Evolutionary conservation across 2,888 invertebrate species (phyloP), one percentile per base, ranked within the genome.

Genomic region (Trilocha varians): DNA sequence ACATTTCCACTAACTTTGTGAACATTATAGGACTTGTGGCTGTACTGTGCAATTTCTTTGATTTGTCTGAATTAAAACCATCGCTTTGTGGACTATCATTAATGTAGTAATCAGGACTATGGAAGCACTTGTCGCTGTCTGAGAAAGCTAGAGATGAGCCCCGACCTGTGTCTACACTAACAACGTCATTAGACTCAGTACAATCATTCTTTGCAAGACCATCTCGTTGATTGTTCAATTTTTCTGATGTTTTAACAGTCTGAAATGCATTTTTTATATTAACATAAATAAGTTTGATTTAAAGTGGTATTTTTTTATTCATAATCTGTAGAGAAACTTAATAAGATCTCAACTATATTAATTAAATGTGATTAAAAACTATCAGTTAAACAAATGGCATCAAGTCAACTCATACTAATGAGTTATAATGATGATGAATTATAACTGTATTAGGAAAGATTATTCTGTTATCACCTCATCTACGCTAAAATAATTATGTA

Each of bases 61-160:
- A 46, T 48, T 61, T 60, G 32, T 52, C 54, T 42, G 50, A 45
- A 42, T 50, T 50, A 16, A 44, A 47, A 33, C 61, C 59, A 38
- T 44, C 44, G 46, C 53, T 57, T 13, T 57, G 17, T 16, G 70
- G 67, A 45, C 67, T 67, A 32, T 64, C 56, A 37, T 51, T 50
- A 38, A 52, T 50, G 32, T 52, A 66, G 47, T 71, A 76, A 43
- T 78, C 76, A 36, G 78, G 78, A 47, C 82, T 82, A 41, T 63
- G 59, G 13, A 64, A 59, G 50, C 68, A 67, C 52, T 76, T 79
- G 36, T 79, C 78, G 32, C 56, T 69, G 50, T 79, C 77, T 9
- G 78, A 80, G 49, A 61, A 70, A 25, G 68, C 72, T 15, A 77
- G 57, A 5, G 84, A 86, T 14, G 85, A 84, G 8, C 82, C 84